Evolutionary conservation across 2,888 invertebrate species (phyloP).

Genomic region (Drosophila suboccidentalis): DNA sequence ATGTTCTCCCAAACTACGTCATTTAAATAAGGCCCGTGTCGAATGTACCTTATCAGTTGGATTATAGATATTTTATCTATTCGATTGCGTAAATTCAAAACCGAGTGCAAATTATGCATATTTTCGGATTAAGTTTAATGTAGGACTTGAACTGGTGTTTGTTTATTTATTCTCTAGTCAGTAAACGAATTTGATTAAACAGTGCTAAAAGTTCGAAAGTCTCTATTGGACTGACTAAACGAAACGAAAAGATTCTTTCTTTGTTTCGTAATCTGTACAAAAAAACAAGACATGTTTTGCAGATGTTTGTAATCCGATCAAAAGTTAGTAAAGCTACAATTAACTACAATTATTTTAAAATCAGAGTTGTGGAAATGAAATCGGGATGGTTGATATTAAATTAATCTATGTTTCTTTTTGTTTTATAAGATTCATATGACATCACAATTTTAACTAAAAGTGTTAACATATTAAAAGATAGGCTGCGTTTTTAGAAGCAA

Average conservation of each 20-base stretch:
- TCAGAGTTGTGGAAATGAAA: neutral
- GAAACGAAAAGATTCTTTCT: neutral
- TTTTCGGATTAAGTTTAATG: conserved; percentile 9
- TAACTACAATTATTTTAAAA: neutral
- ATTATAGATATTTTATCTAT: conserved; percentile 38
- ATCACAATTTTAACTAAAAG: neutral
- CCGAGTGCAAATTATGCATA: conserved; percentile 13
- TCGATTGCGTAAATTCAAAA: conserved; percentile 43
- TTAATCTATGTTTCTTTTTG: neutral
- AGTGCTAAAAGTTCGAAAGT: neutral
- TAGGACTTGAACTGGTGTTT: conserved; percentile 7
- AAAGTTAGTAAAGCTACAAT: neutral
- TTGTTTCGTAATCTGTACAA: neutral
- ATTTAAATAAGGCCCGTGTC: conserved; percentile 12
- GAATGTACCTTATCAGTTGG: conserved; percentile 33
- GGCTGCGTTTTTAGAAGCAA: conserved; percentile 6
- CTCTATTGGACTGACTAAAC: neutral
- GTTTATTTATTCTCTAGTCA: neutral
- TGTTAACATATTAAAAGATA: conserved; percentile 29
- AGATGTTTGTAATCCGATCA: neutral
- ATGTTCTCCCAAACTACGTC: conserved; percentile 9
- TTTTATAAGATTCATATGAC: neutral
- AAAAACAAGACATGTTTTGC: neutral
- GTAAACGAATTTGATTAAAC: neutral
- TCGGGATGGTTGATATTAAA: neutral